A percentile compares a stretch with the other conserved stretches of the same genome.
These are phyloP conservation scores for Hassar affinis DNA, from an alignment of 2,113 vertebrate species.

Conservation along the genomic window DNA sequence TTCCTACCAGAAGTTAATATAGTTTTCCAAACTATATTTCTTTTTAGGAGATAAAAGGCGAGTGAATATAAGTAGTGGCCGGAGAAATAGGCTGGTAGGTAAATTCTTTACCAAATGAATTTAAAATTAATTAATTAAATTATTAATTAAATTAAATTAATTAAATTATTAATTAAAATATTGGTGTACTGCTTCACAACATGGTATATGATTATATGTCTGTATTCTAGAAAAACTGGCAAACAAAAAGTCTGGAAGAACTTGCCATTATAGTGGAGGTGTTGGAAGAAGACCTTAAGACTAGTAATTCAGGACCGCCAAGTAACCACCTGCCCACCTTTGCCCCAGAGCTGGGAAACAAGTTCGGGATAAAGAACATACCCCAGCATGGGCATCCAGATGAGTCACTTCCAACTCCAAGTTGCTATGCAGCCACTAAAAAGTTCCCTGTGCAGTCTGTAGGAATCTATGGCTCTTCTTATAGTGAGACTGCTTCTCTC, in stretches of 20 bases:
- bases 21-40: too few relatives aligned
- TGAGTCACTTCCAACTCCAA: neutral
- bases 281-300: constrained; percentile 80
- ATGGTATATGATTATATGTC: neutral
- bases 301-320: constrained; percentile 38
- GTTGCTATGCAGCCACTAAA: neutral
- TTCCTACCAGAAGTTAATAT: neutral
- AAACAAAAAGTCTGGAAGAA: constrained; percentile 75
- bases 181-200: neutral
- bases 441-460: neutral
- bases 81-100: constrained; percentile 67
- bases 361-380: neutral
- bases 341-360: neutral
- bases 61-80: constrained; percentile 66
- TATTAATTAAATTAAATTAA: too few relatives aligned
- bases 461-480: neutral
- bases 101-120: neutral
- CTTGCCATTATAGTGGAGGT: constrained; percentile 83
- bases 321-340: neutral
- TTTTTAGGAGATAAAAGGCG: constrained; percentile 71
- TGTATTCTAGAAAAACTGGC: constrained; percentile 66
- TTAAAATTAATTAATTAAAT: too few relatives aligned
- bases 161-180: too few relatives aligned
- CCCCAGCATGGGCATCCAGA: neutral
- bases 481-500: neutral